These are phyloP conservation scores for Cheilosia vulpina DNA, from an alignment of 2,888 invertebrate species.

Conservation along the genomic window DNA sequence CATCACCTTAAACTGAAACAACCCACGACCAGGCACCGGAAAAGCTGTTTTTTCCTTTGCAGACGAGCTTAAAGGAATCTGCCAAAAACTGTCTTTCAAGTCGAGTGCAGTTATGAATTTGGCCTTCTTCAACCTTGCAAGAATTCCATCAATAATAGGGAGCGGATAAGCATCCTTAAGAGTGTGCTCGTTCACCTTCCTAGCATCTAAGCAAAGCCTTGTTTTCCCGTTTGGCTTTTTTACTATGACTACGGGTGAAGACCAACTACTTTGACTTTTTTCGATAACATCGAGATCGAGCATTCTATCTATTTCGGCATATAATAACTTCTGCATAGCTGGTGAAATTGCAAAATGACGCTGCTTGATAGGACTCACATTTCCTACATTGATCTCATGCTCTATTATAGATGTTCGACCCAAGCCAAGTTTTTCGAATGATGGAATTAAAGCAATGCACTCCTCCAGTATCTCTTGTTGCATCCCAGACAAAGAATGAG, in stretches of 20 bases:
- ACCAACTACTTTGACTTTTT: neutral
- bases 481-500: too few relatives aligned
- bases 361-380: too few relatives aligned
- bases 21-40: too few relatives aligned
- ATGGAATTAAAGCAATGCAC: too few relatives aligned
- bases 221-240: neutral
- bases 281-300: neutral
- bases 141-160: neutral
- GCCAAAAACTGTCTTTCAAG: too few relatives aligned
- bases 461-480: too few relatives aligned
- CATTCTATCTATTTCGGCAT: neutral
- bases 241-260: neutral
- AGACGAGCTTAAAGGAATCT: too few relatives aligned
- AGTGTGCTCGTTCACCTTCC: neutral
- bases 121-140: neutral
- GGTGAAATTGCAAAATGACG: neutral
- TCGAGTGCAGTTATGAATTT: neutral
- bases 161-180: neutral
- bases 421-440: too few relatives aligned
- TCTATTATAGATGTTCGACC: too few relatives aligned
- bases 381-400: too few relatives aligned
- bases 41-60: too few relatives aligned
- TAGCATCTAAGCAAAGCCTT: neutral
- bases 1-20: too few relatives aligned
- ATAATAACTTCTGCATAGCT: neutral